Conservation (phyloP, 2,113 vertebrate genomes). For the Channa maculata region DNA sequence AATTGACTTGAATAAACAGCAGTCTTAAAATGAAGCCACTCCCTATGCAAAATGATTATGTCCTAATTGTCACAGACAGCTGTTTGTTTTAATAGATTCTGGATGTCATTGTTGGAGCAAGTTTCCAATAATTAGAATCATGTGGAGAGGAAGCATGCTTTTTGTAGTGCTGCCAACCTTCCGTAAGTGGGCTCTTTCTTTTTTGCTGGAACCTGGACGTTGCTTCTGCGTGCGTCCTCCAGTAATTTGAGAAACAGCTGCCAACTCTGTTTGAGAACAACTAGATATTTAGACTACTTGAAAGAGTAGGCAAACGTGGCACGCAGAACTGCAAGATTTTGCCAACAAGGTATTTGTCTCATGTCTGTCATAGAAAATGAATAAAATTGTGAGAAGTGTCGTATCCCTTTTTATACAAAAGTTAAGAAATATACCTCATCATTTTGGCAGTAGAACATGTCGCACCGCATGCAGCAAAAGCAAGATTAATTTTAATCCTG, state of each 20-base stretch:
- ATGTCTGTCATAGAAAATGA: constrained; percentile 41
- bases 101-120: constrained; percentile 76
- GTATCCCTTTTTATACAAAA: not conserved
- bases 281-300: constrained; percentile 66
- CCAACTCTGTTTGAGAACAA: constrained; percentile 74
- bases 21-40: constrained; percentile 55
- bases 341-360: constrained; percentile 62
- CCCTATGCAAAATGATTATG: constrained; percentile 66
- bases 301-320: constrained; percentile 68
- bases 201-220: constrained; percentile 69
- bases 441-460: constrained; percentile 27
- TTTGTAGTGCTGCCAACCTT: constrained; percentile 71
- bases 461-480: constrained; percentile 2
- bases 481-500: constrained; percentile 32
- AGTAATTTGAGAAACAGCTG: constrained; percentile 75
- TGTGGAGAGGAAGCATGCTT: constrained; percentile 67
- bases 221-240: constrained; percentile 40
- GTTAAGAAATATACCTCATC: constrained; percentile 10
- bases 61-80: constrained; percentile 79
- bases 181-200: constrained; percentile 63
- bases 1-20: constrained; percentile 58
- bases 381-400: constrained; percentile 16
- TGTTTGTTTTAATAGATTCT: constrained; percentile 81
- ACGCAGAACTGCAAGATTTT: constrained; percentile 41
- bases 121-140: constrained; percentile 77